Base-by-base conservation (phyloP, 2,797 vertebrate genomes). In the Stomatorhinus walkeri region DNA sequence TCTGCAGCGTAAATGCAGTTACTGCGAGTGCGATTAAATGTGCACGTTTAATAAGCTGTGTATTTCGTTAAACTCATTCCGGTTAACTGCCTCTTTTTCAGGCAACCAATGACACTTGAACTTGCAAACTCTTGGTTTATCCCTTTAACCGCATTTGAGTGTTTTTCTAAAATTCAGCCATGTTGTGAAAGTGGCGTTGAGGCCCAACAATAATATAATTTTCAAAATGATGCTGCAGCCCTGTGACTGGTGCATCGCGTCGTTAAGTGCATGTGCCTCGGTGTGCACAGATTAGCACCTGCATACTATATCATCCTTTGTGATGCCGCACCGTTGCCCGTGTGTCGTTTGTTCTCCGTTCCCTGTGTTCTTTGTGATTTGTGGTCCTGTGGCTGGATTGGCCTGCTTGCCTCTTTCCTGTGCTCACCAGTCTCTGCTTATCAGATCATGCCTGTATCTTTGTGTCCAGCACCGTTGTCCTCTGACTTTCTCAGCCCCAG, bases 401-500 rank as follows among this genome's bases (percentile, higher is more conserved):
- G 36, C 46, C 36, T 68, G 81, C 76, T 81, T 81, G 36, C n/a
- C 76, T 81, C 7, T 43, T 79, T 43, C 72, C 72, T 7, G 9
- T 86, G n/a, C 88, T 64, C 87, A 24, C 28, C 59, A 49, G 8
- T 92, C 88, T 87, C 0, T 88, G 59, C 46, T 81, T 22, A 40
- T 1, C 76, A 10, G 2, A 46, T 84, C 40, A 46, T n/a, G 22
- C 46, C 40, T 59, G 61, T 88, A 14, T 90, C 43, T 24, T 49
- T 46, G 88, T 84, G 51, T 61, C 87, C 48, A 79, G 28, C 14
- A 43, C 79, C 24, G 51, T 19, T 76, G 48, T 46, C 14, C 51
- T 40, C 46, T 88, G 56, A 87, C 79, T 84, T 43, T 64, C 51
- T 28, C 48, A 54, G 32, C 36, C 72, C 36, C 4, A 8, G 32